phyloP scores from a whole-genome alignment of 2,113 vertebrate species.

The Alouatta palliata region DNA sequence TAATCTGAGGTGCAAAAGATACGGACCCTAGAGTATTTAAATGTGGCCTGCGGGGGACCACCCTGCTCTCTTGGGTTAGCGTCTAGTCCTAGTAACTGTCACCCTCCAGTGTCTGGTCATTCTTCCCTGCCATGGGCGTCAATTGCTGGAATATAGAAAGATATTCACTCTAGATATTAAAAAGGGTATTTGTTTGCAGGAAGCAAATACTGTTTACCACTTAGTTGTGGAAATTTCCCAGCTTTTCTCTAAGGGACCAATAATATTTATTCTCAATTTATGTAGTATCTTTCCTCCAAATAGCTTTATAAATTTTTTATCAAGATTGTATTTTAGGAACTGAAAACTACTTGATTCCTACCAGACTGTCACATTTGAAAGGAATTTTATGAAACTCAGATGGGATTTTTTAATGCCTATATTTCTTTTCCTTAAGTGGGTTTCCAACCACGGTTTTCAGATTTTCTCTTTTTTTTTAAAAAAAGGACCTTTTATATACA shows the following conservation, averaged over 20 bases:
- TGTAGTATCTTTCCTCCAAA: conserved; percentile 71
- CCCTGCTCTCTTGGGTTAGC: not conserved
- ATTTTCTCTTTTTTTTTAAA: not conserved
- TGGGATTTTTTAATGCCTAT: conserved; percentile 66
- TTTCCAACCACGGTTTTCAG: conserved; percentile 55
- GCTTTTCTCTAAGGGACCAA: conserved; percentile 24
- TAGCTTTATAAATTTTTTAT: conserved; percentile 79
- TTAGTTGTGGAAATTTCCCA: conserved; percentile 55
- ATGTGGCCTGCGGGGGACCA: not conserved
- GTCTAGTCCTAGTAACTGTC: not conserved
- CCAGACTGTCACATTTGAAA: conserved; percentile 66
- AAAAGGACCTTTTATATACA: conserved; percentile 44
- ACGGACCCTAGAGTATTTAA: not conserved
- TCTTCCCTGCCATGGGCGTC: not conserved
- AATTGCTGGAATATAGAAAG: not conserved
- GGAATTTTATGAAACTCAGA: conserved; percentile 74
- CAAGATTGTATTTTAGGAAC: conserved; percentile 71
- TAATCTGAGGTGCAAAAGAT: not conserved
- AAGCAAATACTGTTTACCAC: conserved; percentile 14
- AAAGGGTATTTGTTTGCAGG: not conserved
- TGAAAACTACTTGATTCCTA: conserved; percentile 72
- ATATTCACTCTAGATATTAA: not conserved
- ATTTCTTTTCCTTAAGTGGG: conserved; percentile 64
- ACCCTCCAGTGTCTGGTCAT: not conserved
- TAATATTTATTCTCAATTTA: conserved; percentile 68